These are phyloP conservation scores for Axis porcinus DNA, from an alignment of 2,113 vertebrate genomes.

Conservation along the genomic window DNA sequence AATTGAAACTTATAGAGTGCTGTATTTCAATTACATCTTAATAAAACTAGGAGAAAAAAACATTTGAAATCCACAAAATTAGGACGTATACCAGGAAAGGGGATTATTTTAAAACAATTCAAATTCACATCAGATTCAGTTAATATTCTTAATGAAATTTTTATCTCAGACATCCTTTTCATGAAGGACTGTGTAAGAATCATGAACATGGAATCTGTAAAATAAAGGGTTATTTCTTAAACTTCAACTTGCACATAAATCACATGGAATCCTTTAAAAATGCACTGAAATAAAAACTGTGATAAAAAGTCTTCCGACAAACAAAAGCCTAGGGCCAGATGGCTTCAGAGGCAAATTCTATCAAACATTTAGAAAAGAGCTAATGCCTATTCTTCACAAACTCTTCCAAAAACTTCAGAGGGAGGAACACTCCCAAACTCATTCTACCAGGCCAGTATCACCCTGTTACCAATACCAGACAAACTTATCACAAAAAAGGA, in stretches of 20 bases:
- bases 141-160: background rate
- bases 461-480: background rate
- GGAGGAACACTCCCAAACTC: background rate
- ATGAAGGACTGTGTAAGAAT: background rate
- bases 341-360: background rate
- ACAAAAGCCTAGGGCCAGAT: background rate
- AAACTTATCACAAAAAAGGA: background rate
- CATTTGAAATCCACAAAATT: background rate
- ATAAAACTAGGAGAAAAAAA: background rate
- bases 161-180: background rate
- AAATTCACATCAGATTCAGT: background rate
- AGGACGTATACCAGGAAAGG: background rate
- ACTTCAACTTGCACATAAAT: background rate
- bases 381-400: background rate
- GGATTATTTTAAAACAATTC: background rate
- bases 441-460: background rate
- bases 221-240: background rate
- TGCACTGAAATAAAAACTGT: background rate
- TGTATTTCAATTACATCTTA: background rate
- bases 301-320: background rate
- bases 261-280: background rate
- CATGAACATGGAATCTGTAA: background rate
- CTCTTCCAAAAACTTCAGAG: background rate
- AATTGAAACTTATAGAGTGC: background rate
- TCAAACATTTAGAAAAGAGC: background rate